Conservation (phyloP, 2,888 invertebrate genomes). For the Petrolisthes cinctipes region DNA sequence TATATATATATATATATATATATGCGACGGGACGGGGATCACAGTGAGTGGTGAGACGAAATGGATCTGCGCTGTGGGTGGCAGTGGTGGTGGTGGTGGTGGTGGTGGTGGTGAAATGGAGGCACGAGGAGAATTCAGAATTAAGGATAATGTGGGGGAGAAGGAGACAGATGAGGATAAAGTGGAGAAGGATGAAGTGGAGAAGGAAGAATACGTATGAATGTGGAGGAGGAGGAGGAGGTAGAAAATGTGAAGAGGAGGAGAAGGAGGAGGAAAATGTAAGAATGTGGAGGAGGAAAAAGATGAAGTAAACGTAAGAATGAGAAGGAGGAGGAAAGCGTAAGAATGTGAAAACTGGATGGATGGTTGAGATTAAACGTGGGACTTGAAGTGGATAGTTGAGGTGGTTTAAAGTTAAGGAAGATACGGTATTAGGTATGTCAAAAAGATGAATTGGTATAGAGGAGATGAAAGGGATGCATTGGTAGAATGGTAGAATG, state of each 20-base stretch:
- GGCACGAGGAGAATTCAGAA: not conserved
- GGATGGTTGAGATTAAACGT: not conserved
- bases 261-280: not conserved
- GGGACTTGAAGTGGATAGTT: not conserved
- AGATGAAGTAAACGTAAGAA: not conserved
- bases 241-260: too few relatives aligned
- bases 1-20: not conserved
- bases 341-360: not conserved
- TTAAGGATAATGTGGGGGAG: not conserved
- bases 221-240: not conserved
- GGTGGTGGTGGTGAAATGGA: not conserved
- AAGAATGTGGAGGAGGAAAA: not conserved
- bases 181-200: not conserved
- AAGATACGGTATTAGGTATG: not conserved
- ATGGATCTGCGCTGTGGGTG: not conserved
- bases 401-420: not conserved
- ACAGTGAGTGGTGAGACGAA: not conserved
- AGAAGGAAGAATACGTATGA: not conserved
- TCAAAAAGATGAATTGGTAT: not conserved
- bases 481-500: not conserved
- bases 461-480: not conserved
- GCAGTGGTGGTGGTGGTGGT: not conserved
- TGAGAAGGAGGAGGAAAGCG: not conserved
- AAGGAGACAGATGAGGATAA: not conserved
- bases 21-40: not conserved